Evolutionary conservation across 2,113 vertebrate genomes (phyloP), one percentile per base, ranked within the genome.

Genomic region (Podarcis cretensis): DNA sequence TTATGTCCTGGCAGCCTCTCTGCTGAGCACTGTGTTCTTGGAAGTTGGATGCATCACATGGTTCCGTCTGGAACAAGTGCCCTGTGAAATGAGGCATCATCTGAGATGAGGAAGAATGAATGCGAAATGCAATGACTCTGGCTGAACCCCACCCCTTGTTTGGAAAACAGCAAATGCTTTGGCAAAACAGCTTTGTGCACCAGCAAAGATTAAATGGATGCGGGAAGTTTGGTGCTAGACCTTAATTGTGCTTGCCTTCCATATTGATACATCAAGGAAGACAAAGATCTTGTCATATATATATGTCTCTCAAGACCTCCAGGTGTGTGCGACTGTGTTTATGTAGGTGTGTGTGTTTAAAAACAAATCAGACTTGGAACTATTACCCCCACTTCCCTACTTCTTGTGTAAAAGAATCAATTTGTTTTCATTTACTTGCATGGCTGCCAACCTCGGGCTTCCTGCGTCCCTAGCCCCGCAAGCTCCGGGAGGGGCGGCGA

Each of bases 1-100:
- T 91, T 92, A 30, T 95, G 91, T 89, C 92, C 94, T 95, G 94
- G 94, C 92, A 94, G 90, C 74, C 87, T 86, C 83, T 91, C 88
- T 79, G 43, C 89, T 94, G 83, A 90, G 92, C 89, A 87, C 93
- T 18, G 90, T 71, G 90, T 91, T 93, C 88, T 91, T 95, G 94
- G 93, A 87, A 0, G 35, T 83, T 9, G 88, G 87, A 93, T 90
- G 81, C 37, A 92, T 95, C 94, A 93, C 93, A 86, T 90, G 93
- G 87, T 0, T 73, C 91, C 0, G 23, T 89, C 92, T 95, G 94
- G 91, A 94, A 92, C 89, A 48, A 95, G 93, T 92, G 93, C 89
- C 91, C 85, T 6, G 86, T 92, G 71, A 91, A 85, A 6, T 69
- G 91, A 86, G 87, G 93, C 71, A 12, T 74, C 79, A 8, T 75